phyloP scores from a whole-genome alignment of 2,888 invertebrate species.

The Andrena bucephala region DNA sequence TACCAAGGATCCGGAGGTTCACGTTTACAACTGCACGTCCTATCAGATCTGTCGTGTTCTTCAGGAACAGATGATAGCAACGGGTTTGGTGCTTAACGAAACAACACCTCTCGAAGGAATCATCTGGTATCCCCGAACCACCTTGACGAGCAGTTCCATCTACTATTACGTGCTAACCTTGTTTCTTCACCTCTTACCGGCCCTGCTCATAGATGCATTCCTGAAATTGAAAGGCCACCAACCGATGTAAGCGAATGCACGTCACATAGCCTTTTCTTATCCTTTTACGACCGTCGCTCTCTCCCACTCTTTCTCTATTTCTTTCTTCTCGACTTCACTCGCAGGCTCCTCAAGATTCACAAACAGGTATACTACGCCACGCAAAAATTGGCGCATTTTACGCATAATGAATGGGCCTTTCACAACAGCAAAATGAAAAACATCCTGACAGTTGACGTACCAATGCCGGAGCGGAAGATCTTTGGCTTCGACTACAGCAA shows the following conservation, averaged over 20 bases:
- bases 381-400: constrained; percentile 90
- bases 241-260: constrained; percentile 87
- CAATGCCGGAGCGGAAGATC: constrained; percentile 82
- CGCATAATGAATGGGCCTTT: constrained; percentile 92
- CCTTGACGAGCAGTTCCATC: constrained; percentile 87
- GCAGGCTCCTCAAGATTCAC: constrained; percentile 92
- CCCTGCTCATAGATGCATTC: constrained; percentile 90
- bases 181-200: constrained; percentile 92
- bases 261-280: no score
- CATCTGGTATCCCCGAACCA: constrained; percentile 89
- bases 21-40: constrained; percentile 94
- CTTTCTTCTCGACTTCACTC: constrained; percentile 48
- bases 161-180: constrained; percentile 89
- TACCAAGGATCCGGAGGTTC: constrained; percentile 81
- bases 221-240: constrained; percentile 89
- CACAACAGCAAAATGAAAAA: constrained; percentile 87
- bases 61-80: constrained; percentile 87
- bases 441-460: constrained; percentile 75
- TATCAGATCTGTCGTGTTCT: constrained; percentile 89
- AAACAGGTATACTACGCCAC: constrained; percentile 92
- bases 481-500: constrained; percentile 88
- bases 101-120: constrained; percentile 89
- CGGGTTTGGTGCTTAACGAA: constrained; percentile 86
- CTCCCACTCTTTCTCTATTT: not conserved
- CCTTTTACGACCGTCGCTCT: no score